Base-by-base conservation (phyloP, 1,140 invertebrate genomes). In the Pogonus chalceus region DNA sequence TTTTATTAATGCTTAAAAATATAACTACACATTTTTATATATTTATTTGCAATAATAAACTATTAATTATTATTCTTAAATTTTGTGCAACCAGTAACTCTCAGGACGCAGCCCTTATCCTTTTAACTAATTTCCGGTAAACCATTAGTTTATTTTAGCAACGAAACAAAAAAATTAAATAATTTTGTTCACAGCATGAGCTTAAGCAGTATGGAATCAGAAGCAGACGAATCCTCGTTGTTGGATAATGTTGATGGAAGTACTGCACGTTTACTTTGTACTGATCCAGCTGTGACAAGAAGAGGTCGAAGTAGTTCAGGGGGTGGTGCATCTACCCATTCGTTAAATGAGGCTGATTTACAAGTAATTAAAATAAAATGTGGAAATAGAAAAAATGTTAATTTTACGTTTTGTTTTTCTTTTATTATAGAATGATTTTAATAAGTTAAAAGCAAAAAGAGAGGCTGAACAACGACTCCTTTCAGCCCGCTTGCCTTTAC, bases 341-440 rank as follows among this genome's bases (percentile, higher is more conserved):
- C 88, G 0, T 72, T 90, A 20, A 90, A 90, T 62, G 87, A 91
- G 71, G 87, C 87, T 55, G 87, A 90, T 72, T 72, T 89, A 60
- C 84, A 87, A 69, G 84, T 85, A 68, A 76, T 68, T 71, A 49
- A n/a, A n/a, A n/a, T n/a, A n/a, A n/a, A n/a, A n/a, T n/a, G n/a
- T n/a, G n/a, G n/a, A n/a, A n/a, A n/a, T 47, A 21, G 16, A 7
- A 47, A 16, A 7, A 16, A 21, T 7, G 7, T 21, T 21, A 4
- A 18, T 16, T 47, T 47, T 18, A 16, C 16, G 10, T 47, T 9
- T 18, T 47, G 43, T 21, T 16, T 4, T 21, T 18, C 16, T 10
- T 47, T 47, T 18, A 16, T 18, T 7, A 31, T 31, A 76, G 73
- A 74, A 69, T 65, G 73, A 76, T 64, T 71, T 76, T 63, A 72